Percentiles rank a stretch among this genome's conserved stretches.
phyloP scores from a whole-genome alignment of 2,797 vertebrate species.

The Sternarchorhynchus goeldii region DNA sequence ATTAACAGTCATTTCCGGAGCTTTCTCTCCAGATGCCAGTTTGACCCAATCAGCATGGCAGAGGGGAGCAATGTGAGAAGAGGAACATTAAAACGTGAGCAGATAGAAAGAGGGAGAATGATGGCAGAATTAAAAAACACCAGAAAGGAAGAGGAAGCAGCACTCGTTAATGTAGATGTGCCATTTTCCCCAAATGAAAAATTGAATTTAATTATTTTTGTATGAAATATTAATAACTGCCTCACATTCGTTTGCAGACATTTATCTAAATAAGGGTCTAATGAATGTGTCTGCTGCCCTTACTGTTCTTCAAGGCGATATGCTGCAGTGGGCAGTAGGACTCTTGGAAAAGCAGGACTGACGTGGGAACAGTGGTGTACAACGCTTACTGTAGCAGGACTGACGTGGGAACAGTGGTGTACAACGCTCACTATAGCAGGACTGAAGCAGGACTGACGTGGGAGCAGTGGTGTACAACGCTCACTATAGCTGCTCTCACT shows the following conservation, averaged over 20 bases:
- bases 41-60: constrained; percentile 51
- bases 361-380: background rate
- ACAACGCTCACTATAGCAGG: no score
- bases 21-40: constrained; percentile 72
- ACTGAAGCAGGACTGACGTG: constrained; percentile 5
- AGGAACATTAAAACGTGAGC: constrained; percentile 39
- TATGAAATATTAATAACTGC: constrained; percentile 88
- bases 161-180: constrained; percentile 52
- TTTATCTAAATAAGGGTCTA: constrained; percentile 89
- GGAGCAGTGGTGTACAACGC: background rate
- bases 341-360: constrained; percentile 60
- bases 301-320: constrained; percentile 83
- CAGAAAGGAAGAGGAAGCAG: constrained; percentile 30
- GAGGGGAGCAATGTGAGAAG: constrained; percentile 49
- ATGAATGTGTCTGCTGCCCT: constrained; percentile 91
- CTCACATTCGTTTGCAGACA: constrained; percentile 79
- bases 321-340: constrained; percentile 71
- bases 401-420: background rate
- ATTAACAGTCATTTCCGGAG: constrained; percentile 80
- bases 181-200: constrained; percentile 60
- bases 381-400: background rate
- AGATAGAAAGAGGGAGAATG: background rate
- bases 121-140: constrained; percentile 29
- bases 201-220: constrained; percentile 69
- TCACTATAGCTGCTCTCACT: constrained; percentile 9